Evolutionary conservation across 2,113 vertebrate species (phyloP), one percentile per base, ranked within the genome.

Genomic region (Regulus satrapa): DNA sequence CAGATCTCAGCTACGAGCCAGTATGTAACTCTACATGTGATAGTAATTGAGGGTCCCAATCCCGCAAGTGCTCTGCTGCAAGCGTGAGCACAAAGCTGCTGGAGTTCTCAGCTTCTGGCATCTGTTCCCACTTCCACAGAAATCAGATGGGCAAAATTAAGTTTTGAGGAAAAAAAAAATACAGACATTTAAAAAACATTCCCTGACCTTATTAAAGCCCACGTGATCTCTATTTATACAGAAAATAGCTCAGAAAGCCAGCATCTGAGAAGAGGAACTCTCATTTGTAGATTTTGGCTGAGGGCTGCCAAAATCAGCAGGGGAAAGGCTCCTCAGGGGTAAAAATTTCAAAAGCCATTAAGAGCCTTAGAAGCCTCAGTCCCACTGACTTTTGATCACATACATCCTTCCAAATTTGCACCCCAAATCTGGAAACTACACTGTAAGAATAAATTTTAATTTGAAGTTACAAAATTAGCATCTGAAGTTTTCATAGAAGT

Each of bases 81-180:
- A 93, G 88, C 54, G 4, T 92, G 92, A 96, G 92, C 82, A 77
- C 82, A 96, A 93, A 96, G 93, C 94, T 94, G 93, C 92, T 86
- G 85, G 95, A 93, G 76, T 94, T 95, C 92, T 95, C 94, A 90
- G 82, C 85, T 96, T 95, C 94, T 97, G 94, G 94, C 95, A 95
- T 95, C 95, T 96, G 96, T 94, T 97, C 95, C 96, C 95, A 95
- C 93, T 97, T 95, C 88, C 88, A 97, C 64, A 90, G 88, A 96
- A 97, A 96, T 96, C 95, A 96, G 95, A 97, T 92, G 93, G 96
- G 93, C 94, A 96, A 97, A 96, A 96, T 95, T 96, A 97, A 83
- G 90, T 90, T 93, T 95, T 85, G 75, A 93, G 72, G 55, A 21
- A 54, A 94, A 92, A 94, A 85, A 95, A 96, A 94, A 88, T 94